Evolutionary conservation across 2,113 vertebrate genomes (phyloP), one percentile per base, ranked within the genome.

Genomic region (Planiliza haematocheilus): DNA sequence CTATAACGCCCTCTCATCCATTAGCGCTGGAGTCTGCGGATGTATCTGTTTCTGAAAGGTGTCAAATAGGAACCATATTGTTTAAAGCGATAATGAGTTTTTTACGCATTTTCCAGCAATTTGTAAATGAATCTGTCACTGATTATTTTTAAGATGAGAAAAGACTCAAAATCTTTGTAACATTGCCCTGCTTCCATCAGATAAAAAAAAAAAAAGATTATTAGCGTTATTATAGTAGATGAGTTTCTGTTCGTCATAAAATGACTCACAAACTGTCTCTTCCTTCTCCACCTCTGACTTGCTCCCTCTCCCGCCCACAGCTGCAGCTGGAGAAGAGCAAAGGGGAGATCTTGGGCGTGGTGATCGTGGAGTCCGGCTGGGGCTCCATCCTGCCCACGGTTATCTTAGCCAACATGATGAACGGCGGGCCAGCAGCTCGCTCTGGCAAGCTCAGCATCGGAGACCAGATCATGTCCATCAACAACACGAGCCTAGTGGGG

Each of bases 401-500:
- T 49, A 99, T 99, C 89, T 91, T 99, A 81, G 98, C 98, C 24
- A 99, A 99, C 90, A 99, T 99, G 97, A 97, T 99, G 97, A 99
- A 99, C 0, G 97, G 96, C 0, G 98, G 95, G 0, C 97, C 98
- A 0, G 97, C 98, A 0, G 97, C 97, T 16, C 97, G 98, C 70
- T 99, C 97, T 0, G 96, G 98, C 72, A 99, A 98, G 91, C 96
- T 99, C 70, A 99, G 97, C 94, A 98, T 99, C 39, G 98, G 98
- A 41, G 98, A 99, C 93, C 98, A 99, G 92, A 98, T 99, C 84
- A 99, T 99, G 97, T 99, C 97, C 83, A 96, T 99, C 91, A 99
- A 99, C 43, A 98, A 97, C 70, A 99, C 97, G 87, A 99, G 97
- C 88, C 94, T 99, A 61, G 98, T 99, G 83, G 98, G 98, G 57